Conservation (phyloP, 2,888 invertebrate species). For the Alsophila aescularia region DNA sequence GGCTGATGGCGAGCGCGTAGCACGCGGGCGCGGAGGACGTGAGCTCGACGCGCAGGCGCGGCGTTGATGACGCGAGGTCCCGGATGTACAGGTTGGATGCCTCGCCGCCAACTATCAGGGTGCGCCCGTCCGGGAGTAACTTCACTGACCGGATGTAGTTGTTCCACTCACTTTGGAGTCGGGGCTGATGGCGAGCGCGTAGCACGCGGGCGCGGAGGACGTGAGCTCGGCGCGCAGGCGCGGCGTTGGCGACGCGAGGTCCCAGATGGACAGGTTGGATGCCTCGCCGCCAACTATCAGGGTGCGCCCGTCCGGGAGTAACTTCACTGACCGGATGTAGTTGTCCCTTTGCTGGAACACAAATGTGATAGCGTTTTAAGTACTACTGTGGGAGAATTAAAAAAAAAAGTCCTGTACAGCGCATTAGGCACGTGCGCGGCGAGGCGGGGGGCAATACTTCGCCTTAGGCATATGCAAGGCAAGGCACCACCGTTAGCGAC, state of each 20-base stretch:
- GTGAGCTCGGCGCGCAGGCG: constrained; percentile 95
- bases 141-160: neutral
- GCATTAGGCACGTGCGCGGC: no score
- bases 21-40: no score
- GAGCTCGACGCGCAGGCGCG: no score
- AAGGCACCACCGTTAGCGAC: no score
- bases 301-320: constrained; percentile 96
- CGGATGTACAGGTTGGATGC: constrained; percentile 97
- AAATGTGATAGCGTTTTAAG: neutral
- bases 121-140: no score
- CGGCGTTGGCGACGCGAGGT: constrained; percentile 93
- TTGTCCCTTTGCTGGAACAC: constrained; percentile 93
- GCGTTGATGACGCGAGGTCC: constrained; percentile 69
- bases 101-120: no score
- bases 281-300: constrained; percentile 98
- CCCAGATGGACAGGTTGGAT: constrained; percentile 97
- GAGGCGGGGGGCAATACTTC: no score
- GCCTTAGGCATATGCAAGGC: no score
- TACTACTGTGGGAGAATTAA: no score
- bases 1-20: no score
- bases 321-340: constrained; percentile 95
- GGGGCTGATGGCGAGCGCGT: constrained; percentile 98
- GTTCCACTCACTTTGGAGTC: constrained; percentile 90
- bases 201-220: constrained; percentile 97
- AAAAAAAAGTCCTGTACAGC: no score